A percentile compares a stretch with the other conserved stretches of the same genome.
Evolutionary conservation across 1,140 invertebrate genomes (phyloP).

Genomic region (Pseudomyrmex gracilis): DNA sequence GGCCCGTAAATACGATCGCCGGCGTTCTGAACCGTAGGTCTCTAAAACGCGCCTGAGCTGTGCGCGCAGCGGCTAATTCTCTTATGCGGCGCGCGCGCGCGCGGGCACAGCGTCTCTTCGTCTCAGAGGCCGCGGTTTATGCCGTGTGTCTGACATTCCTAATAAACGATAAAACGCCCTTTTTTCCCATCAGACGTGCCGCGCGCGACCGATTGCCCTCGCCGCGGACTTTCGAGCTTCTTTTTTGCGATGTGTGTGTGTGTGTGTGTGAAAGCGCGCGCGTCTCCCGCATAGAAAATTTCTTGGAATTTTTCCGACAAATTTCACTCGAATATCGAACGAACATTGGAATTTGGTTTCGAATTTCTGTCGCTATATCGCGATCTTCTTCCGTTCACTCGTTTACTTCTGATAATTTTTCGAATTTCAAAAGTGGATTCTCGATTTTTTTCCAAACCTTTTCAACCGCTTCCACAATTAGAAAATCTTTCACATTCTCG

Average conservation of each 20-base stretch:
- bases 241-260: too few relatives aligned
- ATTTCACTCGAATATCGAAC: too few relatives aligned
- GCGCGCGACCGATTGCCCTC: background rate
- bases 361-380: too few relatives aligned
- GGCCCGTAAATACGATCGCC: conserved; percentile 55
- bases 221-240: background rate
- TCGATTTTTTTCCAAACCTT: too few relatives aligned
- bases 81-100: conserved; percentile 37
- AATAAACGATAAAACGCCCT: conserved; percentile 18
- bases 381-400: too few relatives aligned
- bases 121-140: conserved; percentile 39
- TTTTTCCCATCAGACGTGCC: background rate
- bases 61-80: conserved; percentile 47
- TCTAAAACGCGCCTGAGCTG: conserved; percentile 22
- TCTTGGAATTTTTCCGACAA: too few relatives aligned
- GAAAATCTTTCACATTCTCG: too few relatives aligned
- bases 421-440: too few relatives aligned
- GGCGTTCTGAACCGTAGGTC: conserved; percentile 44
- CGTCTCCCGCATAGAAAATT: too few relatives aligned
- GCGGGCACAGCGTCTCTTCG: background rate
- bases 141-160: conserved; percentile 31
- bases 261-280: background rate
- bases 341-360: too few relatives aligned
- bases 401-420: too few relatives aligned
- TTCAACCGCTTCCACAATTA: too few relatives aligned